Conservation (phyloP, 2,888 invertebrate genomes). For the Drosophila neonasuta region DNA sequence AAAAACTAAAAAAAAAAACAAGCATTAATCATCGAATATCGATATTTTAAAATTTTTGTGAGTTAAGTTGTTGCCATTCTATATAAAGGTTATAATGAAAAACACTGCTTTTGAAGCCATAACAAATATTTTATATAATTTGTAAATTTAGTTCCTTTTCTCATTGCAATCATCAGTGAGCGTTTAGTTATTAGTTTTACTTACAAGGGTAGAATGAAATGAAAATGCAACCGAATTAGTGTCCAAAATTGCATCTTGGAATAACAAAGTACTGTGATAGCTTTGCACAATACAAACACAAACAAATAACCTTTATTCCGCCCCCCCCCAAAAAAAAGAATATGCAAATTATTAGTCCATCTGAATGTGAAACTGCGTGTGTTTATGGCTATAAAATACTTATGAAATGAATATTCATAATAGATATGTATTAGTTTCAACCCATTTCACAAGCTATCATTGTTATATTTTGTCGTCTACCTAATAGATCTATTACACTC, state of each 20-base stretch:
- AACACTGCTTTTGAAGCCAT: conserved; percentile 56
- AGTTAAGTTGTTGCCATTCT: conserved; percentile 64
- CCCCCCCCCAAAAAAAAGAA: not conserved
- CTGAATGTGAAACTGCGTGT: conserved; percentile 4
- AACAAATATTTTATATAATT: conserved; percentile 30
- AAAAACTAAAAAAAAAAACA: not conserved
- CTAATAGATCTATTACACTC: conserved; percentile 5
- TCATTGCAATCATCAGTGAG: conserved; percentile 15
- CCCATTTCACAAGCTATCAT: conserved; percentile 18
- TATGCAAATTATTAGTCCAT: conserved; percentile 20
- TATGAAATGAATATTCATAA: conserved; percentile 31
- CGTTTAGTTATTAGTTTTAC: conserved; percentile 8
- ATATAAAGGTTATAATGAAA: conserved; percentile 34
- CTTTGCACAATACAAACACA: conserved; percentile 57
- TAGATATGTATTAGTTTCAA: conserved; percentile 28
- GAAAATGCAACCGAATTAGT: conserved; percentile 39
- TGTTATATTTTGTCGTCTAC: conserved; percentile 16
- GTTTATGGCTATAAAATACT: conserved; percentile 5
- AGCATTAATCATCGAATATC: conserved; percentile 2
- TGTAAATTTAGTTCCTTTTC: conserved; percentile 45
- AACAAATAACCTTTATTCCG: conserved; percentile 5
- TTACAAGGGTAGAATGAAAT: conserved; percentile 30
- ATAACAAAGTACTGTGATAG: conserved; percentile 80
- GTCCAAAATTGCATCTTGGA: conserved; percentile 46
- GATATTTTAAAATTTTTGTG: conserved; percentile 29